phyloP scores from a whole-genome alignment of 2,113 vertebrate species.

The Sinocyclocheilus anophthalmus region DNA sequence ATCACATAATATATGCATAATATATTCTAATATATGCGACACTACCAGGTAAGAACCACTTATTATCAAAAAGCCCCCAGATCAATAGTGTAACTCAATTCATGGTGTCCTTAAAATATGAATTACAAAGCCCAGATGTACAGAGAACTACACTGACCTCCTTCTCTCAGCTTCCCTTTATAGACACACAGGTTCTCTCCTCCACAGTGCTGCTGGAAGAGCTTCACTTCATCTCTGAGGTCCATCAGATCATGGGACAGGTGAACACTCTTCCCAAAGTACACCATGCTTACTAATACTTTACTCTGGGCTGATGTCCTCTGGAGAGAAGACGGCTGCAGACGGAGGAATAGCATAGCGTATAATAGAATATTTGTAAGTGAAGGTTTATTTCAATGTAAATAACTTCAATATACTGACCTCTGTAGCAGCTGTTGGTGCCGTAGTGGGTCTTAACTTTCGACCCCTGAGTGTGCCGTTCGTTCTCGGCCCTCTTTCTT shows the following conservation, averaged over 20 bases:
- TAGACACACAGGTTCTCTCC: slow-evolving; percentile 95
- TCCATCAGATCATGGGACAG: slow-evolving; percentile 74
- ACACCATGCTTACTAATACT: slow-evolving; percentile 84
- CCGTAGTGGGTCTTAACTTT: slow-evolving; percentile 75
- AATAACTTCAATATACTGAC: slow-evolving; percentile 58
- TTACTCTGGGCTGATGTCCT: slow-evolving; percentile 78
- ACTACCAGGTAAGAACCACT: neutral
- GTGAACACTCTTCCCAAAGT: slow-evolving; percentile 84
- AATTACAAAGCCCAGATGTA: slow-evolving; percentile 13
- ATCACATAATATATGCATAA: neutral
- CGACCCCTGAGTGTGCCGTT: slow-evolving; percentile 68
- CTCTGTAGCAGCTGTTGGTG: slow-evolving; percentile 69
- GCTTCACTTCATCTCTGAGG: slow-evolving; percentile 84
- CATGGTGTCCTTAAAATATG: neutral
- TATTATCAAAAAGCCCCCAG: neutral
- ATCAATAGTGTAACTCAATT: neutral
- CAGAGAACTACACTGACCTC: slow-evolving; percentile 77
- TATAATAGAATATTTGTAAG: neutral
- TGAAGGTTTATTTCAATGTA: neutral
- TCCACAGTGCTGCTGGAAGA: slow-evolving; percentile 94
- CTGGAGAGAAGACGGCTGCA: slow-evolving; percentile 57
- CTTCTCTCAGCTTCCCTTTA: slow-evolving; percentile 83
- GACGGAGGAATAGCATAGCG: neutral
- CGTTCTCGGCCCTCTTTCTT: slow-evolving; percentile 59
- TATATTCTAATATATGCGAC: slow-evolving; percentile 11